Evolutionary conservation across 2,888 invertebrate species (phyloP).

Genomic region (Seira ritae): DNA sequence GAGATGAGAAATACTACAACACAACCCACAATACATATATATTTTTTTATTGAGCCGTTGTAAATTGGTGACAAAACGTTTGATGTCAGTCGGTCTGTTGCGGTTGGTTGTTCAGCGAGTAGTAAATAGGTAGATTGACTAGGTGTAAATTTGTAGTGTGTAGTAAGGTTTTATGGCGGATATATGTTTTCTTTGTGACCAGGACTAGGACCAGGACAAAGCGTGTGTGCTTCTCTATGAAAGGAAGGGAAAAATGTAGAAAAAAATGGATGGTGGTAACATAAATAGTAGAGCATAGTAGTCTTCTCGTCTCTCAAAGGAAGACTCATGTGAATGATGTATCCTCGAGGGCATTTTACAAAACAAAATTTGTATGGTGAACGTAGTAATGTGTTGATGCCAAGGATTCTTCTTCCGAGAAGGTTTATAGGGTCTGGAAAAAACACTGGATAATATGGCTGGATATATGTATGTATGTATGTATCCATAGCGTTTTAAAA

Average conservation of each 20-base stretch:
- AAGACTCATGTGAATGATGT: conserved; percentile 11
- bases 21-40: no score
- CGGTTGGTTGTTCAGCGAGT: not conserved
- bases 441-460: not conserved
- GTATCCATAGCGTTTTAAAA: no score
- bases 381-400: conserved; percentile 4
- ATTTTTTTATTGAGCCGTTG: not conserved
- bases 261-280: not conserved
- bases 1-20: no score
- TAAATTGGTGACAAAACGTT: conserved; percentile 10
- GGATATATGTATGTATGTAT: not conserved
- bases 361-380: not conserved
- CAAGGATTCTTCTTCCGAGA: not conserved
- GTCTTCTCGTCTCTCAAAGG: not conserved
- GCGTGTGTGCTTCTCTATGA: no score
- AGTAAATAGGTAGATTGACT: conserved; percentile 31
- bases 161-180: conserved; percentile 47
- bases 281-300: not conserved
- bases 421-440: not conserved
- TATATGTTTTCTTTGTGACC: not conserved
- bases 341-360: conserved; percentile 11
- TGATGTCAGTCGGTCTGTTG: conserved; percentile 14
- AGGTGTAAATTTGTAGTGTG: conserved; percentile 58
- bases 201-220: no score
- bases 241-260: not conserved